Evolutionary conservation across 2,113 vertebrate genomes (phyloP), one percentile per base, ranked within the genome.

Genomic region (Aspiorhynchus laticeps): DNA sequence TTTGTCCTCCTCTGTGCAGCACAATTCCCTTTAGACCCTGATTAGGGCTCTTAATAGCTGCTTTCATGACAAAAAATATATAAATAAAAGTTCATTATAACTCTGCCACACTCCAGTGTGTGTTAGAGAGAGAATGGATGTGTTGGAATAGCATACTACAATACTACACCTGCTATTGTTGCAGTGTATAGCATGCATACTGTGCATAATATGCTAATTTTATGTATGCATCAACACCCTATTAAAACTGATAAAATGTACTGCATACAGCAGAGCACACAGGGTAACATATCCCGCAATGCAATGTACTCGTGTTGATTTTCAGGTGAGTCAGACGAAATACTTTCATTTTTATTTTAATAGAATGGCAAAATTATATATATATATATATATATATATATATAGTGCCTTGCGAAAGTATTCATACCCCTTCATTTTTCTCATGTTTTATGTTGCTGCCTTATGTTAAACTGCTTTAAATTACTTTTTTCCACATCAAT

Each of bases 41-140:
- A 84, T 84, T 84, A 84, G 48, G 63, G 69, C 82, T 73, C 67
- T 74, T 84, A 74, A 74, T 73, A 53, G 69, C 21, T 53, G 48
- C 67, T n/a, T 56, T 59, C n/a, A 84, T 38, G 31, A 56, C 33
- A 59, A 69, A 69, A 63, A 69, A 83, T n/a, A 69, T 69, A 83
- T 28, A 83, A 84, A 84, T 74, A 56, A 56, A 84, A 33, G 65
- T 38, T 84, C 7, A 74, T 73, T 73, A 14, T 56, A 36, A 19
- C 24, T 74, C 33, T 56, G 14, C 48, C 33, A 17, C 31, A 17
- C 67, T 84, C 41, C 19, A 31, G n/a, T 69, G 28, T 21, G 41
- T 17, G 56, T 41, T 14, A 31, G 80, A 31, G 48, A 36, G 80
- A 26, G 69, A 73, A 73, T 24, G 65, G 65, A 21, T 61, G 26